Conservation (phyloP, 2,797 vertebrate genomes). For the Rhinichthys osculus region DNA sequence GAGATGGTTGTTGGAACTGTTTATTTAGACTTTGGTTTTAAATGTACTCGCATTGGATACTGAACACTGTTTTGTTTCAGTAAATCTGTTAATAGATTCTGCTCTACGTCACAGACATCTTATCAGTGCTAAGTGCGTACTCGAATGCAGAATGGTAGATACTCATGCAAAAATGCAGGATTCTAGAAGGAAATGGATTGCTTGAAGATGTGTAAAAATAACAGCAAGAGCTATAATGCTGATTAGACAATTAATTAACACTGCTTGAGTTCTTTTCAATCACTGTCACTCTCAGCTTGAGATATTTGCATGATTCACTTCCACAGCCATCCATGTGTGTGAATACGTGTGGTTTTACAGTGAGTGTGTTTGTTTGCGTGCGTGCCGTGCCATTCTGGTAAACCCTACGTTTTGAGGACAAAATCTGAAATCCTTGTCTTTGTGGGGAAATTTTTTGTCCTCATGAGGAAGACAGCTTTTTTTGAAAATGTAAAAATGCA, state of each 20-base stretch:
- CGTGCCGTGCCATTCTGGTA: too few relatives aligned
- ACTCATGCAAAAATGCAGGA: constrained; percentile 49
- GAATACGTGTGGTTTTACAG: not conserved
- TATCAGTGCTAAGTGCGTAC: constrained; percentile 21
- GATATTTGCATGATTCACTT: constrained; percentile 56
- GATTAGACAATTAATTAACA: constrained; percentile 72
- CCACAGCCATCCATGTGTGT: constrained; percentile 48
- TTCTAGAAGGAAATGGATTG: constrained; percentile 51
- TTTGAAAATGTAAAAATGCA: too few relatives aligned
- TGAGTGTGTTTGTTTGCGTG: not conserved
- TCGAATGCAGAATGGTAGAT: constrained; percentile 22
- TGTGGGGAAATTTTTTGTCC: too few relatives aligned
- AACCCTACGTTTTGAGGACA: too few relatives aligned
- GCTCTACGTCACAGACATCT: not conserved
- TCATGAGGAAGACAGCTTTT: too few relatives aligned
- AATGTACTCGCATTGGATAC: not conserved
- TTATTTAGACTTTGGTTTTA: not conserved
- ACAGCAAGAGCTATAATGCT: constrained; percentile 62
- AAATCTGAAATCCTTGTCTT: too few relatives aligned
- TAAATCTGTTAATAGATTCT: not conserved
- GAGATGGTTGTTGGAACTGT: not conserved
- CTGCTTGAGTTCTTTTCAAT: constrained; percentile 57
- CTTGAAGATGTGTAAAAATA: constrained; percentile 64
- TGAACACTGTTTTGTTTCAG: not conserved
- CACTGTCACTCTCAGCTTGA: constrained; percentile 43